phyloP scores from a whole-genome alignment of 2,888 invertebrate genomes.

The Octonoba sinensis region DNA sequence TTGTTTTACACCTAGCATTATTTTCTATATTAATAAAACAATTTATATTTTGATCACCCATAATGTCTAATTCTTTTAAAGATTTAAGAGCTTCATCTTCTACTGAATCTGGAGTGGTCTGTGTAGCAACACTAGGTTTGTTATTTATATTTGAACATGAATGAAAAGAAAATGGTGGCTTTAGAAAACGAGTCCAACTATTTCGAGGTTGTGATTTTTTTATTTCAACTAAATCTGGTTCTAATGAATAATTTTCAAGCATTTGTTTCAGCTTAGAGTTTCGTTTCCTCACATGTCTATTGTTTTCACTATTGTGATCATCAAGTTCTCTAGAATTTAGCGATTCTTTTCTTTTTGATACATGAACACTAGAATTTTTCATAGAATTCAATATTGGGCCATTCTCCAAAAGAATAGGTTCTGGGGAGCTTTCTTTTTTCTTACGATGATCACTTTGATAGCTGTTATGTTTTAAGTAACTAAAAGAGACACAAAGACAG shows the following conservation, averaged over 20 bases:
- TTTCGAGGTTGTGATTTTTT: slow-evolving; percentile 57
- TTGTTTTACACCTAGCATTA: slow-evolving; percentile 35
- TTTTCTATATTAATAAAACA: slow-evolving; percentile 52
- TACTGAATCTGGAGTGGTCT: slow-evolving; percentile 35
- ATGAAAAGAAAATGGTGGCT: slow-evolving; percentile 57
- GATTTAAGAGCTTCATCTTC: slow-evolving; percentile 31
- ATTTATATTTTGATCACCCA: slow-evolving; percentile 38
- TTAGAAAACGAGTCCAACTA: slow-evolving; percentile 61
- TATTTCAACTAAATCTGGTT: slow-evolving; percentile 47
- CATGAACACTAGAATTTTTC: slow-evolving; percentile 14
- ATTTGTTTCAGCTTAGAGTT: slow-evolving; percentile 21
- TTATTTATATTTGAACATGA: slow-evolving; percentile 49
- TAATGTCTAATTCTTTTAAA: slow-evolving; percentile 43
- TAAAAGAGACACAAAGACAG: slow-evolving; percentile 4
- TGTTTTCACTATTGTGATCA: slow-evolving; percentile 34
- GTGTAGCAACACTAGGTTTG: slow-evolving; percentile 62
- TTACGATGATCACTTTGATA: slow-evolving; percentile 22
- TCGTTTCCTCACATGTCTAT: slow-evolving; percentile 30
- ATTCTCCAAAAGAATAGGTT: slow-evolving; percentile 23
- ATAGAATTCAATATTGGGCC: slow-evolving; percentile 20
- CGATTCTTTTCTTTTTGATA: slow-evolving; percentile 52
- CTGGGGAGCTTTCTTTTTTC: slow-evolving; percentile 39
- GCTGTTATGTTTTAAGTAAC: slow-evolving; percentile 26
- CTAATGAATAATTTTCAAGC: slow-evolving; percentile 43
- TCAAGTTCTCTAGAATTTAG: slow-evolving; percentile 42